Conservation (phyloP, 2,113 vertebrate genomes). For the Salminus brasiliensis region DNA sequence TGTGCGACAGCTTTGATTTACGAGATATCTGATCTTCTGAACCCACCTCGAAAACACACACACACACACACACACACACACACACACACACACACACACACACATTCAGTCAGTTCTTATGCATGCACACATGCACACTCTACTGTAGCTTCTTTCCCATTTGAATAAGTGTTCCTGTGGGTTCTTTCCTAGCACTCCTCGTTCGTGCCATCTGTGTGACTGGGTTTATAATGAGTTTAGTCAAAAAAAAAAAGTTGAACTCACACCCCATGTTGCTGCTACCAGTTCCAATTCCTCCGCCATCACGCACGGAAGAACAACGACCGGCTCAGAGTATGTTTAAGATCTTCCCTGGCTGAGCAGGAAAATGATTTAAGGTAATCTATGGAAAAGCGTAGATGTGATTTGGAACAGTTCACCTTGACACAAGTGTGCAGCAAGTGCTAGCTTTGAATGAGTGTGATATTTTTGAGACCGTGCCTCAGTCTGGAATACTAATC, state of each 20-base stretch:
- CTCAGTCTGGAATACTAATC: slow-evolving; percentile 73
- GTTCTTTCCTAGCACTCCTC: slow-evolving; percentile 13
- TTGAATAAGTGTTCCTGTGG: slow-evolving; percentile 37
- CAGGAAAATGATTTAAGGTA: slow-evolving; percentile 25
- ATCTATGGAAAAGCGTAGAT: slow-evolving; percentile 41
- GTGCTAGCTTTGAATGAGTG: slow-evolving; percentile 70
- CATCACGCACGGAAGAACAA: slow-evolving; percentile 2
- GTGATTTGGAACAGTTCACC: slow-evolving; percentile 50
- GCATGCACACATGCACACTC: slow-evolving; percentile 3
- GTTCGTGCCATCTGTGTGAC: slow-evolving; percentile 3
- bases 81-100: background rate
- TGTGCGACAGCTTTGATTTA: slow-evolving; percentile 55
- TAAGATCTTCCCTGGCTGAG: background rate
- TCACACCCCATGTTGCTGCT: background rate
- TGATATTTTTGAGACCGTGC: slow-evolving; percentile 67
- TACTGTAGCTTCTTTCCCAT: slow-evolving; percentile 37
- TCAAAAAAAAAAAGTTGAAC: background rate
- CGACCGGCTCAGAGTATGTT: slow-evolving; percentile 4
- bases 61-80: background rate
- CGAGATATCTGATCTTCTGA: slow-evolving; percentile 55
- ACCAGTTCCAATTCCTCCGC: background rate
- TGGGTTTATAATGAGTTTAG: slow-evolving; percentile 10
- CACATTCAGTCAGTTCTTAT: slow-evolving; percentile 1
- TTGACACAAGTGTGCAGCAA: slow-evolving; percentile 63
- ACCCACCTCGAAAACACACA: background rate